Base-by-base conservation (phyloP, 2,113 vertebrate genomes). In the Laticauda colubrina region DNA sequence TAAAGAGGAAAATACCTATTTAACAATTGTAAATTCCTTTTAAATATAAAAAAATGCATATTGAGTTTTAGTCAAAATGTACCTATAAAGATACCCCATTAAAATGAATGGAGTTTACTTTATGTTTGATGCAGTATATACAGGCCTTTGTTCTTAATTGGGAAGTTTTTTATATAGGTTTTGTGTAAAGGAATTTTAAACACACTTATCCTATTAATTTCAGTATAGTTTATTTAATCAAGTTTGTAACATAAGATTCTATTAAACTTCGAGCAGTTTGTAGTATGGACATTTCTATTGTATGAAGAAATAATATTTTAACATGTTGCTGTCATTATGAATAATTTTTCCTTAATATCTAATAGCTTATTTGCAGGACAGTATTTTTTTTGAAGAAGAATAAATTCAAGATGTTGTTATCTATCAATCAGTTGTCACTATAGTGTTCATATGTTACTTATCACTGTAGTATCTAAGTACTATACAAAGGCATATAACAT, bases 401-500 rank as follows among this genome's bases (percentile, higher is more conserved):
- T 92, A 91, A 6, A 87, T 23, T 45, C n/a, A 64, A 69, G 45
- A 5, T 29, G 92, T 43, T 93, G 24, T 2, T 55, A 95, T 92
- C 54, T 43, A 0, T 93, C 89, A 55, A 0, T 93, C 89, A 91
- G 91, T 94, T 89, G 4, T 89, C 43, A 53, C 85, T 90, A 43
- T 6, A 93, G 24, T 89, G 93, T 94, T 96, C 95, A 89, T 91
- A 94, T 20, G 9, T 7, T 93, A 3, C 81, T 93, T 93, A 51
- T 94, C 88, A 75, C 91, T 92, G 81, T 61, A 93, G 9, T 87
- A 90, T 87, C 61, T 89, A 90, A 93, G 29, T 61, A 91, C 55
- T 87, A 12, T 61, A 93, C 54, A 91, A 34, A 48, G 43, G 93
- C 34, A 94, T 91, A 94, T 94, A 95, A 93, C 88, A 34, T 5